Evolutionary conservation across 1,140 invertebrate genomes (phyloP).

Genomic region (Chironomus striatipennis): DNA sequence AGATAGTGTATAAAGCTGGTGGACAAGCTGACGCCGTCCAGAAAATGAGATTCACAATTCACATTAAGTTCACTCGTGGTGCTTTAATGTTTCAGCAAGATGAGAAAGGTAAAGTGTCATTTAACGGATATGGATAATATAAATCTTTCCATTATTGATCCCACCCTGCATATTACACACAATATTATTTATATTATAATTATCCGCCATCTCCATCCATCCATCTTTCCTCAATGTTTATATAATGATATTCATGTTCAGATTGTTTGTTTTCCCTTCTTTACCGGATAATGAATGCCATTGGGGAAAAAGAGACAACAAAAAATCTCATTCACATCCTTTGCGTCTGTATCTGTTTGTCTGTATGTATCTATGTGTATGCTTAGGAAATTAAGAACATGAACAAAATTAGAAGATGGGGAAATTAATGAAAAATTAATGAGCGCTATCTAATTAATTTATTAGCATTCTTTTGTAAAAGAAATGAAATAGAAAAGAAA

Average conservation of each 20-base stretch:
- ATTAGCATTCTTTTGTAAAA: not conserved
- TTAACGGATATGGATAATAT: not conserved
- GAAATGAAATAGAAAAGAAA: not conserved
- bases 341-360: no score
- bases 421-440: slow-evolving; percentile 15
- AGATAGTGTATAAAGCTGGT: not conserved
- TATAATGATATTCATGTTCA: slow-evolving; percentile 9
- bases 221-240: not conserved
- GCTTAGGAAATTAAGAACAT: no score
- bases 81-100: not conserved
- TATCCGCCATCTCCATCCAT: no score
- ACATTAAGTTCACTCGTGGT: not conserved
- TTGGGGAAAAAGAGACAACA: no score
- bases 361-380: no score
- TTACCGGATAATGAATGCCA: not conserved
- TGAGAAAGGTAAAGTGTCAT: not conserved
- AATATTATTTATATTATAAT: no score
- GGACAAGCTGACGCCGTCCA: slow-evolving; percentile 10
- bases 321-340: no score
- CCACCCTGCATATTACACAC: not conserved
- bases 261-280: not conserved
- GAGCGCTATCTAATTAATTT: slow-evolving; percentile 13
- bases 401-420: not conserved
- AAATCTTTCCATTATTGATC: not conserved
- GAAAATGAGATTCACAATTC: not conserved